Evolutionary conservation across 2,888 invertebrate genomes (phyloP), one percentile per base, ranked within the genome.

Genomic region (Andrena fulva): DNA sequence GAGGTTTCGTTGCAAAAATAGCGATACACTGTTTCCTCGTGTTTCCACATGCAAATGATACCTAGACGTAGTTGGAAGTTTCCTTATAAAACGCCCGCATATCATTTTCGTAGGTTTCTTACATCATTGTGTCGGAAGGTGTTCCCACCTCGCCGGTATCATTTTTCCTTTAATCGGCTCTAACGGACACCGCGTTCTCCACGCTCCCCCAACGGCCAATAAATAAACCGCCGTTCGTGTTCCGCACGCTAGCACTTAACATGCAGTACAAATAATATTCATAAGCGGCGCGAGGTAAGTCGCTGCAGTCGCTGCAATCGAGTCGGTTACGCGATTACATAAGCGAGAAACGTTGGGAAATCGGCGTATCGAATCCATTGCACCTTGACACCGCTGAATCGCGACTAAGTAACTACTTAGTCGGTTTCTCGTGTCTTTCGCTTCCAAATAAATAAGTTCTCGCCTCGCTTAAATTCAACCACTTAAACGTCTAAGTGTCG

Each of bases 321-420:
- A 71, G 67, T 42, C 52, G 63, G 80, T 80, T 56, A 77, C 24
- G 72, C 52, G 74, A 66, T 85, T 85, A 85, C 80, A 80, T 85
- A 82, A 85, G 77, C 50, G 52, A 16, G 33, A 48, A 20, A 54
- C 52, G 48, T 64, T 82, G 67, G 20, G 79, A 80, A 82, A 82
- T 75, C 75, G 67, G 20, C 52, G 59, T 60, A 80, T 80, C 82
- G 72, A 69, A 73, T 76, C 48, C 62, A 20, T 31, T 29, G 75
- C 52, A 82, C 82, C 80, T 80, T 82, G 71, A 82, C 82, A 77
- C 54, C 77, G 27, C 54, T 62, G 59, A 69, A 64, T 52, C 35
- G 33, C 31, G n/a, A 16, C 67, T 66, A 52, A 71, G 62, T 56
- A 50, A 52, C n/a, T 27, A 24, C 3, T 56, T 3, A 29, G n/a